Percentiles rank a stretch among this genome's conserved stretches.
These are phyloP conservation scores for Hylaeus volcanicus DNA, from an alignment of 1,140 invertebrate species.

Conservation along the genomic window DNA sequence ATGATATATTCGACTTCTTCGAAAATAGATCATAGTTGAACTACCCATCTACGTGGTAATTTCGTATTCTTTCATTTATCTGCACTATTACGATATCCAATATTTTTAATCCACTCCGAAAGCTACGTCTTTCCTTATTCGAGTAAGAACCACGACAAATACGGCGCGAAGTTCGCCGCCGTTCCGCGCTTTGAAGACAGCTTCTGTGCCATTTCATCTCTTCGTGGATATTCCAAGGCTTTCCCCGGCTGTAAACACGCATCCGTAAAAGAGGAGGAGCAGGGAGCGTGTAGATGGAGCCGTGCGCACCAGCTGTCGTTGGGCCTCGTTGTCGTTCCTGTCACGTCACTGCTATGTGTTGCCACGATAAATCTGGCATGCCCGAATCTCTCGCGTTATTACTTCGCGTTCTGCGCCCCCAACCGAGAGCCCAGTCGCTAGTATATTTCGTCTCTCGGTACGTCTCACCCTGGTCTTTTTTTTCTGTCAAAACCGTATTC, in stretches of 20 bases:
- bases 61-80: too few relatives aligned
- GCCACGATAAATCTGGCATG: constrained; percentile 72
- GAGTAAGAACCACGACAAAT: neutral
- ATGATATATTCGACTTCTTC: neutral
- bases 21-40: too few relatives aligned
- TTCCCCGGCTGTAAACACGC: neutral
- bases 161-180: neutral
- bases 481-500: constrained; percentile 6
- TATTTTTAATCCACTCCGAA: neutral
- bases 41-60: too few relatives aligned
- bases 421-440: constrained; percentile 18
- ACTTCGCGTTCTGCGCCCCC: constrained; percentile 45
- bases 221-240: neutral
- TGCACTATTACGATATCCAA: neutral
- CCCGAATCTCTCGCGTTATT: constrained; percentile 70
- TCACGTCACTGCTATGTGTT: constrained; percentile 68
- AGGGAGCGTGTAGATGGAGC: constrained; percentile 20
- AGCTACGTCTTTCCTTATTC: neutral
- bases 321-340: constrained; percentile 72
- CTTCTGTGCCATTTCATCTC: constrained; percentile 8
- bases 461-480: neutral
- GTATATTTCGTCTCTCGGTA: constrained; percentile 29
- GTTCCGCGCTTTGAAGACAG: neutral
- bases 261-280: neutral
- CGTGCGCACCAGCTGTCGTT: constrained; percentile 61